phyloP scores from a whole-genome alignment of 2,797 vertebrate genomes.

The Buceros bicornis region DNA sequence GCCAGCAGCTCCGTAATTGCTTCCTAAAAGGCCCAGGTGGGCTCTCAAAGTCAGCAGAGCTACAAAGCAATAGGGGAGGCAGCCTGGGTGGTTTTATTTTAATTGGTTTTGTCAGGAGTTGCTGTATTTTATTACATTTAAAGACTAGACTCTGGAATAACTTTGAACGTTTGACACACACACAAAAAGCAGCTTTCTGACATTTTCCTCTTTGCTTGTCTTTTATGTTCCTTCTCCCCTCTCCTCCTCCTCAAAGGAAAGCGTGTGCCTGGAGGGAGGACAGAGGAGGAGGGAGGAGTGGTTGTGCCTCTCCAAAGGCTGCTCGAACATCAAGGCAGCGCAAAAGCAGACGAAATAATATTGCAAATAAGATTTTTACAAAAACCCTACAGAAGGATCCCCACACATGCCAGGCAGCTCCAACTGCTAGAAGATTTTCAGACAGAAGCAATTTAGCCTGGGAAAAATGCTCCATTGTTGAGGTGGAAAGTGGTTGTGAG shows the following conservation, averaged over 20 bases:
- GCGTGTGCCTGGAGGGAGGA: slow-evolving; percentile 68
- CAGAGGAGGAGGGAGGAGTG: slow-evolving; percentile 59
- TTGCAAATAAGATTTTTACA: slow-evolving; percentile 45
- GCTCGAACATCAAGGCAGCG: slow-evolving; percentile 49
- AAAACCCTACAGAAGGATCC: slow-evolving; percentile 48
- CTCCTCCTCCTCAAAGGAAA: slow-evolving; percentile 65
- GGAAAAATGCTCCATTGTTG: slow-evolving; percentile 21
- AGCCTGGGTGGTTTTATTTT: slow-evolving; percentile 19
- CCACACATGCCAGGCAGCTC: slow-evolving; percentile 48
- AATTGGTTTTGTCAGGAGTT: slow-evolving; percentile 51
- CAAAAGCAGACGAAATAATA: slow-evolving; percentile 43
- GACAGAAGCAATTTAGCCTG: slow-evolving; percentile 48
- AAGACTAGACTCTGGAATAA: slow-evolving; percentile 59
- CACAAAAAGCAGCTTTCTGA: slow-evolving; percentile 70
- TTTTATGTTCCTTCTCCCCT: slow-evolving; percentile 57
- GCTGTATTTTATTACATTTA: slow-evolving; percentile 45
- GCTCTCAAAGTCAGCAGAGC: slow-evolving; percentile 6
- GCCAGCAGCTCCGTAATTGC: background rate
- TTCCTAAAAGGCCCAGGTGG: slow-evolving; percentile 64
- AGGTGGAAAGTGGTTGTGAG: slow-evolving; percentile 36
- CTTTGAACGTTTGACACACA: slow-evolving; percentile 68
- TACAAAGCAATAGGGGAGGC: slow-evolving; percentile 22
- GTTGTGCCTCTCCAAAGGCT: slow-evolving; percentile 59
- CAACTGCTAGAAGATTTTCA: slow-evolving; percentile 32
- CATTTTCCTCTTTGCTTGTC: slow-evolving; percentile 67